Evolutionary conservation across 2,113 vertebrate genomes (phyloP), one percentile per base, ranked within the genome.

Genomic region (Strigops habroptila): DNA sequence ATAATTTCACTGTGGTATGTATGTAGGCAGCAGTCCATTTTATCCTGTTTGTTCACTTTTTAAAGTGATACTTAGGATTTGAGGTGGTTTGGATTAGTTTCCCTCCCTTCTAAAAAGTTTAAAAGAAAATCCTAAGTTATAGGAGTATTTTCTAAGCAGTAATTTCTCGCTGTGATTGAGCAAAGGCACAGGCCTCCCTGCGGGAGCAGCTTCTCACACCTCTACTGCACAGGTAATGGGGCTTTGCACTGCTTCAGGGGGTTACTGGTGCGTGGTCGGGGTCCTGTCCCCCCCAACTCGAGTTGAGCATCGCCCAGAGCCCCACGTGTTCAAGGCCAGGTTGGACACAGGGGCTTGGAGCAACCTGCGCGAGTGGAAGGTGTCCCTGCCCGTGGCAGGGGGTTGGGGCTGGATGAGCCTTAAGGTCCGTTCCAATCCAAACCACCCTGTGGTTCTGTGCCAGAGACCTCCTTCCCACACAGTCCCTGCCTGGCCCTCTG

Each of bases 211-310:
- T 33, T 18, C 67, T 48, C 31, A 2, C 14, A 18, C 43, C 49
- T 23, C 12, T 17, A 25, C 64, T 7, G 5, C 13, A 5, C 12
- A 1, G 3, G 0, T 19, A 4, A 14, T 14, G 2, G 14, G n/a
- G 14, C 57, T 59, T 35, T 16, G 33, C 16, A 33, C 33, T 59
- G 22, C 57, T 35, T 35, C 57, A 59, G 57, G 49, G 69, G 35
- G 16, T 17, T 17, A 12, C 44, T 0, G 1, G n/a, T 51, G 64
- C 0, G 0, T 12, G 17, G 48, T 19, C 0, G 1, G 31, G 33
- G n/a, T 39, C 71, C 73, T 21, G 51, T 14, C 7, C 22, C 18
- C 81, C 2, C 4, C 21, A 48, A 11, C 48, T 41, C 0, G 2
- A 7, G 43, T 22, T 0, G 10, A 71, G 33, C 24, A 4, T 37